Evolutionary conservation across 2,888 invertebrate species (phyloP), one percentile per base, ranked within the genome.

Genomic region (Drepana falcataria): DNA sequence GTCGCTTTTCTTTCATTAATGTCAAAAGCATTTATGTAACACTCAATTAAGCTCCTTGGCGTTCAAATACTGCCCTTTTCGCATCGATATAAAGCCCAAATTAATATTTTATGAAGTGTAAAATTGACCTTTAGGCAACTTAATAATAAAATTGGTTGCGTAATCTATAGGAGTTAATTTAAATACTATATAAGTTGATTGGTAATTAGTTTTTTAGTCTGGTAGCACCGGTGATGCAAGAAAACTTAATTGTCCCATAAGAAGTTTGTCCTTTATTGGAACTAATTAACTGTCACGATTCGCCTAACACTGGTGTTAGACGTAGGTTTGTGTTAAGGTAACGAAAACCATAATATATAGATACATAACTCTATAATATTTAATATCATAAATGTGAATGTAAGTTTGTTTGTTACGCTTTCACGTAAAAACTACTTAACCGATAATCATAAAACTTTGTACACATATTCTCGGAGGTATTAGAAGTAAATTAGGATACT

Each of bases 121-220:
- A 44, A 44, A 44, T 44, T 44, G 9, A 44, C 44, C 44, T 44
- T 44, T 44, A 44, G 44, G 9, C 44, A 7, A 44, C 44, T 44
- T 4, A 2, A 40, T 44, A 9, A 44, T 44, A 9, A 44, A 44
- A 44, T 9, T 9, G 44, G 9, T 44, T 44, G 44, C 44, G 44
- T 44, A 44, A 44, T 44, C 44, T 44, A 9, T 44, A 44, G 7
- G 44, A 44, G 44, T 37, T 51, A 40, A 51, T 51, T 51, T 51
- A 40, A 40, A 41, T 35, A n/a, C n/a, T n/a, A 37, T 40, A 37
- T 21, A 51, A 40, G 33, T 51, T 41, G 51, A 51, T 51, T 40
- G 34, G 56, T 57, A 62, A 65, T 69, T 65, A 56, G 55, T 58
- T 66, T 59, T 65, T 62, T 58, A 44, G 53, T 9, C 21, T 51